Conservation (phyloP, 2,888 invertebrate species). For the Deilephila elpenor region DNA sequence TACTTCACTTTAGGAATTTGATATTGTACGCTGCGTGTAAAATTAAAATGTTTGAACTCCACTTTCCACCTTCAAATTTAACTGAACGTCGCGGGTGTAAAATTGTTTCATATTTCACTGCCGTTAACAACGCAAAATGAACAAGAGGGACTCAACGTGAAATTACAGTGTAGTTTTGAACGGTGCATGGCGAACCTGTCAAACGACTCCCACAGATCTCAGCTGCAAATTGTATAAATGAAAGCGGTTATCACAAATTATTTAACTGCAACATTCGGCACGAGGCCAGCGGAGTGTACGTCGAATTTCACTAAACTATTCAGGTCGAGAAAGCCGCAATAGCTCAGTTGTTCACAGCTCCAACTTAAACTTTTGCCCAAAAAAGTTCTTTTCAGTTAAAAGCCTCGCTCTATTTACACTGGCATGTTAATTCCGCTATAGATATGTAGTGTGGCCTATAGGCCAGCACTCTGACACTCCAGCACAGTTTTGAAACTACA, state of each 20-base stretch:
- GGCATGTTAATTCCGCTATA: conserved; percentile 33
- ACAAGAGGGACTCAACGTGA: neutral
- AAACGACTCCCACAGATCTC: conserved; percentile 9
- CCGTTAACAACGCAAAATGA: conserved; percentile 1
- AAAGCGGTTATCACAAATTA: conserved; percentile 80
- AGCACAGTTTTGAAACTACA: conserved; percentile 5
- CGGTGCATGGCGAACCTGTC: conserved; percentile 1
- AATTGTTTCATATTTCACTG: neutral
- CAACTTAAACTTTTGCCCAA: conserved; percentile 59
- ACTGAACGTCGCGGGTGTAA: neutral
- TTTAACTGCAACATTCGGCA: conserved; percentile 80
- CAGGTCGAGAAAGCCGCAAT: conserved; percentile 77
- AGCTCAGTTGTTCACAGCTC: conserved; percentile 71
- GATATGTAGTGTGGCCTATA: neutral
- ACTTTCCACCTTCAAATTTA: conserved; percentile 1
- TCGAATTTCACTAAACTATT: conserved; percentile 77
- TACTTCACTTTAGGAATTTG: neutral
- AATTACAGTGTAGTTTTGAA: conserved; percentile 4
- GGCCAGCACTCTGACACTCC: neutral
- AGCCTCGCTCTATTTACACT: conserved; percentile 38
- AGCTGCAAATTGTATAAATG: conserved; percentile 61
- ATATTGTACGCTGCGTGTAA: conserved; percentile 7
- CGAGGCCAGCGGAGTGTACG: conserved; percentile 74
- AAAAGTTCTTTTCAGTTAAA: conserved; percentile 53
- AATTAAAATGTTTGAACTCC: conserved; percentile 6